Evolutionary conservation across 2,888 invertebrate genomes (phyloP), one percentile per base, ranked within the genome.

Genomic region (Hipparchia semele): DNA sequence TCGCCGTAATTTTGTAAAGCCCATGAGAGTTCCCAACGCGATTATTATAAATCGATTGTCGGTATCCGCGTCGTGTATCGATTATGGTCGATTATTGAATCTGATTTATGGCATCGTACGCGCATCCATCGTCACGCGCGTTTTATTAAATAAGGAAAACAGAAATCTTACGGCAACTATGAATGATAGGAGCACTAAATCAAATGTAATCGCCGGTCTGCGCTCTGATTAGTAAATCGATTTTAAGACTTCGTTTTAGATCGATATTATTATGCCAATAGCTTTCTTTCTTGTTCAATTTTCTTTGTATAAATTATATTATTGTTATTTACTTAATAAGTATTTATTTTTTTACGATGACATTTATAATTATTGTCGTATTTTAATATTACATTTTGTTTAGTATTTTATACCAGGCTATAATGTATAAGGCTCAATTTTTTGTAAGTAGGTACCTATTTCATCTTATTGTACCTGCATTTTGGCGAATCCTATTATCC

Each of bases 1-100:
- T 49, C 51, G 65, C 60, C 39, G 54, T 68, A 68, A 71, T 74
- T 70, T 72, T 68, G 3, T 53, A 62, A 68, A 65, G 61, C 65
- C 60, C 62, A 64, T 73, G 70, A 72, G 68, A 69, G 66, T 71
- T 84, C 79, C 77, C 82, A 79, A 77, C 78, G 71, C 76, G 79
- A 79, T 80, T 84, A 87, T 88, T 86, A 88, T 87, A 87, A 86
- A 87, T 87, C 85, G 87, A 83, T 85, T 79, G 77, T 76, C 83
- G 78, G 82, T 80, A 82, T 80, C 80, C 80, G 79, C 79, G 81
- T 81, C 84, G 80, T 81, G 82, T 83, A 86, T 84, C 87, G 87
- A 87, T 89, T 87, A 90, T 83, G 78, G 81, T 68, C 84, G 85
- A 88, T 90, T 88, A 89, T 88, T 87, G 87, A 87, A 86, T 86